Conservation (phyloP, 2,113 vertebrate genomes). For the Micromys minutus region DNA sequence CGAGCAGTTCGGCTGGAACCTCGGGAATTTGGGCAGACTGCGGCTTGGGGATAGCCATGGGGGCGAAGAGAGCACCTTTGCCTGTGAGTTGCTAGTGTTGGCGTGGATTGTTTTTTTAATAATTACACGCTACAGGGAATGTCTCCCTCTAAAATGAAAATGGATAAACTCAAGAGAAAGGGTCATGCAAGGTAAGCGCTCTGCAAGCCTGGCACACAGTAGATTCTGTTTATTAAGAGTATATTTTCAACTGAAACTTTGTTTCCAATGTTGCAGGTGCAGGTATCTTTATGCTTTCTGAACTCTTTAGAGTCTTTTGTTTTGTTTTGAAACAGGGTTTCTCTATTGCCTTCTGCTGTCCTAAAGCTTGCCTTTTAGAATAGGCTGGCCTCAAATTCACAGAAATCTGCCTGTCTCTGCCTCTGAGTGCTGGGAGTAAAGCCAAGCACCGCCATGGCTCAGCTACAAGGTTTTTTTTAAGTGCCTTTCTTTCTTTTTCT, state of each 20-base stretch:
- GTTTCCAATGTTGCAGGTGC: not conserved
- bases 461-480: not conserved
- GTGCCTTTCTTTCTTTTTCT: too few relatives aligned
- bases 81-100: too few relatives aligned
- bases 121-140: not conserved
- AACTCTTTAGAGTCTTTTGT: not conserved
- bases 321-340: not conserved
- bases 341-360: not conserved
- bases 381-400: not conserved
- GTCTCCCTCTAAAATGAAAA: not conserved
- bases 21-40: too few relatives aligned
- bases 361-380: not conserved
- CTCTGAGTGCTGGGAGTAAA: not conserved
- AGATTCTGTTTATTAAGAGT: not conserved
- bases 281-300: constrained; percentile 4
- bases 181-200: not conserved
- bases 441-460: not conserved
- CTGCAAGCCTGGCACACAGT: not conserved
- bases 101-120: too few relatives aligned
- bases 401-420: too few relatives aligned
- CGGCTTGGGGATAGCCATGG: too few relatives aligned
- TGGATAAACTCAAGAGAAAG: not conserved
- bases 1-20: too few relatives aligned
- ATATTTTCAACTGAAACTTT: not conserved
- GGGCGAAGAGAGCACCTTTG: too few relatives aligned